These are phyloP conservation scores for Elmis aenea DNA, from an alignment of 2,888 invertebrate genomes.

Conservation along the genomic window DNA sequence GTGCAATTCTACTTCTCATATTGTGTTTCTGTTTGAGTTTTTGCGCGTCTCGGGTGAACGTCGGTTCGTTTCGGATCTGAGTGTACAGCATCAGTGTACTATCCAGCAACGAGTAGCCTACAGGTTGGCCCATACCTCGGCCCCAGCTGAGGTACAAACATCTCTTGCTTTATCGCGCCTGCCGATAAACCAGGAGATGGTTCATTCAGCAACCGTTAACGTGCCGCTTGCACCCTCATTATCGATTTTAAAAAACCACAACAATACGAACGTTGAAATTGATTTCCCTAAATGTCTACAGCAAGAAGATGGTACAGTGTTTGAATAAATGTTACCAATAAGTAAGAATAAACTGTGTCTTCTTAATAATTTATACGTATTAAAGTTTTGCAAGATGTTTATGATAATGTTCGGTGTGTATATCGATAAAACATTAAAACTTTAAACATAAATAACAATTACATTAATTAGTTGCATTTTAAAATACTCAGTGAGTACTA, in stretches of 20 bases:
- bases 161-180: background rate
- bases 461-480: conserved; percentile 1
- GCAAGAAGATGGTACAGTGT: conserved; percentile 32
- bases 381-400: conserved; percentile 1
- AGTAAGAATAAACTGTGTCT: background rate
- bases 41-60: conserved; percentile 54
- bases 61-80: conserved; percentile 49
- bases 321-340: conserved; percentile 27
- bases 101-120: conserved; percentile 33
- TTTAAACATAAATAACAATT: too few relatives aligned
- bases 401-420: too few relatives aligned
- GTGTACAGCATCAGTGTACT: conserved; percentile 44
- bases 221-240: conserved; percentile 30
- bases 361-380: background rate
- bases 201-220: conserved; percentile 28
- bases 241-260: conserved; percentile 25
- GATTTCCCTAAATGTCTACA: conserved; percentile 35
- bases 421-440: too few relatives aligned
- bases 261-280: conserved; percentile 23
- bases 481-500: background rate
- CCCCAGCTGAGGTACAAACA: conserved; percentile 26
- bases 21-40: conserved; percentile 55
- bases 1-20: conserved; percentile 50
- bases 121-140: conserved; percentile 32
- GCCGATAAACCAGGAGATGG: conserved; percentile 17